Conservation (phyloP, 2,113 vertebrate species). For the Astur gentilis region DNA sequence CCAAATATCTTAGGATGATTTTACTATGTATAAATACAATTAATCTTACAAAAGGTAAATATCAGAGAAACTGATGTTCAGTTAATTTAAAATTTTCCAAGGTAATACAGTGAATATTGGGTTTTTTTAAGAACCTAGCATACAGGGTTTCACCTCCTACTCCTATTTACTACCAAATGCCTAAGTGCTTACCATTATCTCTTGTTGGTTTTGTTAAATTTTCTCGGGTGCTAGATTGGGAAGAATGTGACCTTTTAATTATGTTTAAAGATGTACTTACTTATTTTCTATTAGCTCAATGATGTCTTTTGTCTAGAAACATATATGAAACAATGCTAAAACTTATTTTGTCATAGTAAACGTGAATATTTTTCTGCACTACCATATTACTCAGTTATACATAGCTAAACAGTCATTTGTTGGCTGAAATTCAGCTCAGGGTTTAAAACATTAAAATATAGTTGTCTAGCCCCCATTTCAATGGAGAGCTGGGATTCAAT, state of each 20-base stretch:
- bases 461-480: not conserved
- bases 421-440: not conserved
- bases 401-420: not conserved
- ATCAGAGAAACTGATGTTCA: not conserved
- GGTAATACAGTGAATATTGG: not conserved
- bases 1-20: not conserved
- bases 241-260: not conserved
- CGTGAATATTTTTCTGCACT: not conserved
- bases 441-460: not conserved
- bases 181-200: not conserved
- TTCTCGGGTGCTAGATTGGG: not conserved
- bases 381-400: not conserved
- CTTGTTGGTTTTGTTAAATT: not conserved
- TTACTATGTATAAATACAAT: not conserved
- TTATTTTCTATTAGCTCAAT: not conserved
- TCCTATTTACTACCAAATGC: not conserved
- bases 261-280: not conserved
- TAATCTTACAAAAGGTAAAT: not conserved
- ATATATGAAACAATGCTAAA: not conserved
- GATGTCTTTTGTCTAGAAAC: not conserved
- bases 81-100: not conserved
- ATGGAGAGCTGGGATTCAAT: not conserved
- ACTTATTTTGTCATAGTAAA: not conserved
- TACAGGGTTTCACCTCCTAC: not conserved
- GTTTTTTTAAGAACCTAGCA: not conserved